A percentile compares a stretch with the other conserved stretches of the same genome.
These are phyloP conservation scores for Radopholus similis DNA, from an alignment of 1,140 invertebrate species.

Conservation along the genomic window DNA sequence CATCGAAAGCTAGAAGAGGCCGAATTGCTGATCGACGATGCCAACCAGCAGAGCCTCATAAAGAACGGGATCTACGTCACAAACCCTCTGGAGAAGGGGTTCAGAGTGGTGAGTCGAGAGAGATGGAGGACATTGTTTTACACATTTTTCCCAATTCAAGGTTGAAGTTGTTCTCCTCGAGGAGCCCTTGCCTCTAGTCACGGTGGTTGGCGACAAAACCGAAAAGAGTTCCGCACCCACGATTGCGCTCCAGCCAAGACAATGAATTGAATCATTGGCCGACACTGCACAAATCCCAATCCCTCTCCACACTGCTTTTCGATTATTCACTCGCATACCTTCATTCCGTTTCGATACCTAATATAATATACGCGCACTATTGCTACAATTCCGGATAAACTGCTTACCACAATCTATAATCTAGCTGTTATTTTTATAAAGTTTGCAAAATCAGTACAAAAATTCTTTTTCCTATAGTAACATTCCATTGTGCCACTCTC, in stretches of 20 bases:
- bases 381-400: no score
- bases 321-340: no score
- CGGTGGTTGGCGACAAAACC: slow-evolving; percentile 8
- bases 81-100: slow-evolving; percentile 33
- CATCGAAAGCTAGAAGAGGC: slow-evolving; percentile 23
- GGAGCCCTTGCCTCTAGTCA: slow-evolving; percentile 14
- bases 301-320: no score
- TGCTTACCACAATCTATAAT: no score
- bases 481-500: no score
- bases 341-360: neutral
- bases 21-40: slow-evolving; percentile 9
- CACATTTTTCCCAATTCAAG: slow-evolving; percentile 12
- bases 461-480: no score
- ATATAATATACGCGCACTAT: no score
- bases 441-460: no score
- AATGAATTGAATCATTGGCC: slow-evolving; percentile 2
- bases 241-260: slow-evolving; percentile 1
- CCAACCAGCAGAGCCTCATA: slow-evolving; percentile 21
- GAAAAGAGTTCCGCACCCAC: neutral
- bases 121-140: neutral
- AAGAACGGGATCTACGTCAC: slow-evolving; percentile 18
- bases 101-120: slow-evolving; percentile 26
- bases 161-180: slow-evolving; percentile 35
- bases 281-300: no score
- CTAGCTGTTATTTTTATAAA: no score